These are phyloP conservation scores for Temnothorax curvispinosus DNA, from an alignment of 1,140 invertebrate genomes.

Conservation along the genomic window DNA sequence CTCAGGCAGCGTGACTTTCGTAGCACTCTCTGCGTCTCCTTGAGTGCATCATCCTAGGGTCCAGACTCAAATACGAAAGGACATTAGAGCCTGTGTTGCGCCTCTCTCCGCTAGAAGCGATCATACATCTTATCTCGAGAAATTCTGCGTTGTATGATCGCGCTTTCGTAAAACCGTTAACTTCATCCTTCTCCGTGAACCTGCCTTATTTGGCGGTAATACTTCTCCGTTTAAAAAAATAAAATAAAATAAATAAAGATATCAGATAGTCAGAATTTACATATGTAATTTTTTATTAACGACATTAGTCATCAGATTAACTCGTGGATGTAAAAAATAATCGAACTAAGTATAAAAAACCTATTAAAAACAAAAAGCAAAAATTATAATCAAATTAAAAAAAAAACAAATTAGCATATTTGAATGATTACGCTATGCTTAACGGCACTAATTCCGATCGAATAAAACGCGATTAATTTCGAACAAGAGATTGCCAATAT, in stretches of 20 bases:
- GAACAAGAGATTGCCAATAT: background rate
- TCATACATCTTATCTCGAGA: conserved; percentile 44
- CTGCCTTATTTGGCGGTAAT: conserved; percentile 19
- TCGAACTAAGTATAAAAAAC: background rate
- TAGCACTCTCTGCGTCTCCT: background rate
- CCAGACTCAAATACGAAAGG: conserved; percentile 20
- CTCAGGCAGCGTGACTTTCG: background rate
- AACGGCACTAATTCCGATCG: background rate
- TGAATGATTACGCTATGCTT: background rate
- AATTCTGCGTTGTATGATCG: conserved; percentile 7
- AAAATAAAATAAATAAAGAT: background rate
- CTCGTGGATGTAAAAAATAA: background rate
- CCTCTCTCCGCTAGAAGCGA: conserved; percentile 20
- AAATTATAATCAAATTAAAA: background rate
- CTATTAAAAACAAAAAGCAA: background rate
- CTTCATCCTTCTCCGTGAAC: background rate
- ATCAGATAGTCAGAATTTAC: background rate
- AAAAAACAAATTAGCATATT: background rate
- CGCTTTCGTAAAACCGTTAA: conserved; percentile 51
- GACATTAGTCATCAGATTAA: background rate
- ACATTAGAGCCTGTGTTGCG: conserved; percentile 6
- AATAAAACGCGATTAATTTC: background rate
- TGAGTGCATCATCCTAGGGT: conserved; percentile 1
- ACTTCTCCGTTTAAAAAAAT: background rate
- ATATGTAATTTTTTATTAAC: background rate